phyloP scores from a whole-genome alignment of 2,113 vertebrate genomes.

The Tachysurus fulvidraco region DNA sequence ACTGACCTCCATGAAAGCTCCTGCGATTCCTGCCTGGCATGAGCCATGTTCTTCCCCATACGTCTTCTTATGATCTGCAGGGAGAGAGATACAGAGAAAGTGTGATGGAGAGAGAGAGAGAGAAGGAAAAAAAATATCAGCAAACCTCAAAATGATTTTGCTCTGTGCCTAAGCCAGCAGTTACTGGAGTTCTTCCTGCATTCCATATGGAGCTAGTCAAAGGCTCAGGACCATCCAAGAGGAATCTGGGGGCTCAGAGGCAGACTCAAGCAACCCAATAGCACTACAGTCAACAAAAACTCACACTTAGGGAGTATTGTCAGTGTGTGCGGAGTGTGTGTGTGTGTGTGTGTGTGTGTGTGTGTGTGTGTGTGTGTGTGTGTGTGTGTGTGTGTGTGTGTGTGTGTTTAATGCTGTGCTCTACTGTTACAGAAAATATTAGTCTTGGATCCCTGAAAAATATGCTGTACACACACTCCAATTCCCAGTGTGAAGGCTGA shows the following conservation, averaged over 20 bases:
- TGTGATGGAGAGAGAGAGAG: constrained; percentile 19
- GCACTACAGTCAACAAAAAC: constrained; percentile 61
- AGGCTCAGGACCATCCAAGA: constrained; percentile 64
- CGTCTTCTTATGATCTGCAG: constrained; percentile 95
- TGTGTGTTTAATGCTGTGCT: constrained; percentile 15
- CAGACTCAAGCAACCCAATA: constrained; percentile 54
- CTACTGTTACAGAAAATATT: constrained; percentile 74
- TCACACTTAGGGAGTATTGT: constrained; percentile 48
- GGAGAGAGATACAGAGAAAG: constrained; percentile 61
- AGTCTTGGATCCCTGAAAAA: constrained; percentile 68
- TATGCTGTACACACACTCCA: constrained; percentile 56
- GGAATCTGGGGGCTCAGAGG: constrained; percentile 64
- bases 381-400: neutral
- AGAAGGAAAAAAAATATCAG: constrained; percentile 55
- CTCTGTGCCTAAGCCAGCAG: constrained; percentile 71
- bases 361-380: neutral
- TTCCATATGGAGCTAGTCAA: constrained; percentile 79
- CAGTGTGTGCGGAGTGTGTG: neutral
- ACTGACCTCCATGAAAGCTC: constrained; percentile 93
- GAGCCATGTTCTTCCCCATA: constrained; percentile 98
- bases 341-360: neutral
- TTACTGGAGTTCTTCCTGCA: constrained; percentile 74
- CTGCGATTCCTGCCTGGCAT: constrained; percentile 95
- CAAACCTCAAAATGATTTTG: constrained; percentile 71
- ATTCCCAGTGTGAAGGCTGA: constrained; percentile 34